Evolutionary conservation across 1,140 invertebrate genomes (phyloP), one percentile per base, ranked within the genome.

Genomic region (Leucophenga varia): DNA sequence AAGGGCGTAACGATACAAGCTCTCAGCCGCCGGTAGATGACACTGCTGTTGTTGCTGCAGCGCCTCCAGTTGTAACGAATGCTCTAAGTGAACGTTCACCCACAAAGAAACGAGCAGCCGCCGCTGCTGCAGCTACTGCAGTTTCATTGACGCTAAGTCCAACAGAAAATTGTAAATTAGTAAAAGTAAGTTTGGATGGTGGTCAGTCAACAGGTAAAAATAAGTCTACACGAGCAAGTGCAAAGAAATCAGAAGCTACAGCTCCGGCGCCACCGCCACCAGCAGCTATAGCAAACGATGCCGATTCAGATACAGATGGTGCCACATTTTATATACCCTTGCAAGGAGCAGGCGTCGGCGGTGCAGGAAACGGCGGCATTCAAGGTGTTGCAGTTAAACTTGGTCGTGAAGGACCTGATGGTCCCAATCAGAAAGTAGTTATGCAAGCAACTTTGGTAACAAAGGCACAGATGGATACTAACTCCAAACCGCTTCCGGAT

Each of bases 301-400:
- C 48, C 0, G 70, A 72, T 14, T 72, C 72, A 1, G 72, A 76
- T 47, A 67, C 71, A 2, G 74, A 76, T 36, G 81, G 82, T 12
- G 82, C 85, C 35, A 74, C 85, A n/a, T 87, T 87, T 65, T 87
- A 87, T 48, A 85, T 87, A 64, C 86, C 86, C 0, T 54, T 86
- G 2, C 82, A 84, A 59, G 79, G 81, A 7, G 76, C 79, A 0
- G 78, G 77, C 2, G 77, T 76, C 10, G 79, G 75, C 0, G 75
- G 71, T 16, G 77, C 72, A 45, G 59, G 57, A 44, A 71, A 78
- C 25, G 64, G 75, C 53, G 54, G 82, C 16, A 85, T 86, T 44
- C 83, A 86, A 53, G 85, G 84, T 2, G 84, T 86, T 1, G 83
- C 84, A 2, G 82, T 85, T 3, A 86, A 86, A 59, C 63, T 86